Evolutionary conservation across 2,888 invertebrate genomes (phyloP).

Genomic region (Micoletzkya japonica): DNA sequence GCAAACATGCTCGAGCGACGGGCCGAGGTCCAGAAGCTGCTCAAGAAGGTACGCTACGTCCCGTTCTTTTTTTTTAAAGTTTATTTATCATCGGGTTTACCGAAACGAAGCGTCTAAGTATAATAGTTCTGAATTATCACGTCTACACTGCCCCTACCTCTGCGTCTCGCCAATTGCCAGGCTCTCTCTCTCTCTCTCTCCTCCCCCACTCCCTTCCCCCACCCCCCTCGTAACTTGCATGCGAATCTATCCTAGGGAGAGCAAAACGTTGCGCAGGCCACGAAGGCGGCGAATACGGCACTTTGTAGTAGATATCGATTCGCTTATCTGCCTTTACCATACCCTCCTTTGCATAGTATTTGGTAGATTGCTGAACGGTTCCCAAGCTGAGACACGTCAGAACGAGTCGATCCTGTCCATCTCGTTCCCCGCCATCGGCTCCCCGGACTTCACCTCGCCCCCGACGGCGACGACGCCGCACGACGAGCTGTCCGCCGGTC

Average conservation of each 20-base stretch:
- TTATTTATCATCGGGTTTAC: not conserved
- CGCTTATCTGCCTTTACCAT: not conserved
- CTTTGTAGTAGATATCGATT: not conserved
- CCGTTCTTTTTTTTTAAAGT: not conserved
- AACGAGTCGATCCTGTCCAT: slow-evolving; percentile 86
- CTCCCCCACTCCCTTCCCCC: too few relatives aligned
- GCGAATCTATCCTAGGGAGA: too few relatives aligned
- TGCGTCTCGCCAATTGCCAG: too few relatives aligned
- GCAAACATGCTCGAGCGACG: slow-evolving; percentile 85
- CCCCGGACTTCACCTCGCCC: slow-evolving; percentile 85
- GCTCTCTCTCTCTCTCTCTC: too few relatives aligned
- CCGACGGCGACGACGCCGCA: slow-evolving; percentile 72
- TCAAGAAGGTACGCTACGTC: slow-evolving; percentile 40
- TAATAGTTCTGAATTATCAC: too few relatives aligned
- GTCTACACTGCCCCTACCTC: too few relatives aligned
- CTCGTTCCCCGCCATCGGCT: slow-evolving; percentile 89
- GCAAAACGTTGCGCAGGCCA: too few relatives aligned
- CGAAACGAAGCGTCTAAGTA: too few relatives aligned
- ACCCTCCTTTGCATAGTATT: not conserved
- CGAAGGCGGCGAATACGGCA: not conserved
- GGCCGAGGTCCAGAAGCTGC: slow-evolving; percentile 72
- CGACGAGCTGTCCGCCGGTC: slow-evolving; percentile 77
- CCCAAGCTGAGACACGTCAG: slow-evolving; percentile 27
- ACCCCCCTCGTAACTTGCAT: too few relatives aligned
- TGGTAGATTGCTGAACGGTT: too few relatives aligned